Evolutionary conservation across 2,888 invertebrate genomes (phyloP).

Genomic region (Anoplius nigerrimus): DNA sequence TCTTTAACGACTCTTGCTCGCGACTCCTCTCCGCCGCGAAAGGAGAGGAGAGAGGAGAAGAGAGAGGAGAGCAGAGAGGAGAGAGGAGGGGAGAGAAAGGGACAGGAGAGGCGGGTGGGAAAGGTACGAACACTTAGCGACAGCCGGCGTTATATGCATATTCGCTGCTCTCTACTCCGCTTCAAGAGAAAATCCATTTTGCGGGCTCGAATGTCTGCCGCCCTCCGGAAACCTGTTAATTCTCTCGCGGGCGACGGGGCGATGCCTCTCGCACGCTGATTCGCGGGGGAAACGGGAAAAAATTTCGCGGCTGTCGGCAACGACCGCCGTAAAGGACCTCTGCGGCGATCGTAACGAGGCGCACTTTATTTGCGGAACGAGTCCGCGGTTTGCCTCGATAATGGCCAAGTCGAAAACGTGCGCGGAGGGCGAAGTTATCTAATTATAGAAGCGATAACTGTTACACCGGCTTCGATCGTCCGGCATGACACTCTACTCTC

Average conservation of each 20-base stretch:
- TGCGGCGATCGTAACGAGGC: no score
- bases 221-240: neutral
- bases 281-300: constrained; percentile 10
- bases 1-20: constrained; percentile 55
- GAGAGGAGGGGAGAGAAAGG: constrained; percentile 8
- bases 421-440: no score
- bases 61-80: neutral
- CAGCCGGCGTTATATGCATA: constrained; percentile 12
- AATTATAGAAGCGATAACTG: no score
- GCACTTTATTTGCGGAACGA: no score
- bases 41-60: neutral
- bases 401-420: no score
- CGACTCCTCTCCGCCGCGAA: constrained; percentile 28
- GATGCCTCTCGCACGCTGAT: no score
- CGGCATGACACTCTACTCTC: no score
- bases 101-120: constrained; percentile 7
- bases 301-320: constrained; percentile 12
- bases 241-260: neutral
- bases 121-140: constrained; percentile 11
- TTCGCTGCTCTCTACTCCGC: constrained; percentile 9
- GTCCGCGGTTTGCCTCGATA: no score
- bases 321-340: neutral
- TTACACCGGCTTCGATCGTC: no score
- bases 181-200: constrained; percentile 15
- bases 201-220: neutral